Evolutionary conservation across 2,113 vertebrate species (phyloP).

Genomic region (Channa maculata): DNA sequence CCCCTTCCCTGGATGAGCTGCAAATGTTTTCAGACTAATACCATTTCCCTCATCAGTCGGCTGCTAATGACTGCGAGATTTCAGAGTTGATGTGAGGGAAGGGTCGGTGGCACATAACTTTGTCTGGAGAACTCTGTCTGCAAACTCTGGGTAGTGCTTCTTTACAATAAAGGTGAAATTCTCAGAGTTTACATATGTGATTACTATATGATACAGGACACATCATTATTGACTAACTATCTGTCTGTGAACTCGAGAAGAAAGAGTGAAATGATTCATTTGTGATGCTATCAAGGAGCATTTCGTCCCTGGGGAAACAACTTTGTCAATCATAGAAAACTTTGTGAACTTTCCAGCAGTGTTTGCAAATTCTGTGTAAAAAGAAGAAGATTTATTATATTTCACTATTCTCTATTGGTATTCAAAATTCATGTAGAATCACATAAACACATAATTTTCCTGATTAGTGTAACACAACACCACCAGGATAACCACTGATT

Average conservation of each 20-base stretch:
- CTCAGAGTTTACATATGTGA: constrained; percentile 29
- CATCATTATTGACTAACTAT: constrained; percentile 24
- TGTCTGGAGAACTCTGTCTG: constrained; percentile 48
- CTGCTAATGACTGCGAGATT: constrained; percentile 80
- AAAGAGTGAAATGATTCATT: constrained; percentile 6
- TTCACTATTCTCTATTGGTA: too few species aligned
- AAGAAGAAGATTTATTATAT: too few species aligned
- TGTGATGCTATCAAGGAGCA: not conserved
- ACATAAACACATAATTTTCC: too few species aligned
- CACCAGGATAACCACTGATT: too few species aligned
- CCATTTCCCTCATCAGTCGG: constrained; percentile 80
- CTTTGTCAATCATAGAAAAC: not conserved
- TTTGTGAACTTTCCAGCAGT: not conserved
- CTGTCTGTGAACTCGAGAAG: not conserved
- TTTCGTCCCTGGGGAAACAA: not conserved
- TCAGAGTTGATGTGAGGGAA: constrained; percentile 75
- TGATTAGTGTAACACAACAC: too few species aligned
- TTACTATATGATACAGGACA: not conserved
- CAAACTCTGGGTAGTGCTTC: constrained; percentile 51
- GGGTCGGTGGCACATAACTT: constrained; percentile 70
- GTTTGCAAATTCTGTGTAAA: too few species aligned
- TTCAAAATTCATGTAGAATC: too few species aligned
- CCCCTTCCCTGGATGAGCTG: constrained; percentile 75
- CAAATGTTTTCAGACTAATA: constrained; percentile 82
- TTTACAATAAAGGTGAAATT: constrained; percentile 47